Percentiles rank a stretch among this genome's conserved stretches.
These are phyloP conservation scores for Nesidiocoris tenuis DNA, from an alignment of 2,888 invertebrate species.

Conservation along the genomic window DNA sequence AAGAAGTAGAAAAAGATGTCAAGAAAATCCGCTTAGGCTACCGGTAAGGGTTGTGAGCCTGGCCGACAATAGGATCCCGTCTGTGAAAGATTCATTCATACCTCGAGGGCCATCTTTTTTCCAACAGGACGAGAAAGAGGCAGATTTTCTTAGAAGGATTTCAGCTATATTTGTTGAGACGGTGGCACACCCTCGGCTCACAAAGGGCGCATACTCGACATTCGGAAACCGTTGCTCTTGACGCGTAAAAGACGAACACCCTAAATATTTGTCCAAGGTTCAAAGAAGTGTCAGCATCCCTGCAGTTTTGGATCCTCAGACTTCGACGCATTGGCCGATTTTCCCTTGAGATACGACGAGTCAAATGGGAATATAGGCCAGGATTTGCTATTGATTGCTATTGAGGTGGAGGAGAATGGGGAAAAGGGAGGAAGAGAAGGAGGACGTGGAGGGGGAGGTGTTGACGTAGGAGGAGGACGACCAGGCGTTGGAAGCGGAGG, in stretches of 20 bases:
- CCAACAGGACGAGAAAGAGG: neutral
- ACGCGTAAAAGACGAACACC: neutral
- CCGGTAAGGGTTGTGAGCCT: neutral
- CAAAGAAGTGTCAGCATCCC: neutral
- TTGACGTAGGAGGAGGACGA: too few relatives aligned
- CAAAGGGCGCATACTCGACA: neutral
- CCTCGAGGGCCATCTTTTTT: neutral
- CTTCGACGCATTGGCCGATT: too few relatives aligned
- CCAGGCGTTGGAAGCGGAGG: too few relatives aligned
- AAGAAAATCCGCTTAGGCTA: neutral
- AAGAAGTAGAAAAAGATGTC: neutral
- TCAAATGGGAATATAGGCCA: too few relatives aligned
- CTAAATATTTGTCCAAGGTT: neutral
- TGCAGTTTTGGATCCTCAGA: too few relatives aligned
- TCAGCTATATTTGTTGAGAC: neutral
- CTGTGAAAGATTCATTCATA: neutral
- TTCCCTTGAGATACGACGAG: too few relatives aligned
- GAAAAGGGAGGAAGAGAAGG: too few relatives aligned
- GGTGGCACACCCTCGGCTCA: neutral
- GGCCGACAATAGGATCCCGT: neutral
- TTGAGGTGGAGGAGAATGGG: too few relatives aligned
- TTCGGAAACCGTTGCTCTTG: neutral
- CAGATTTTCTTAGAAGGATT: neutral
- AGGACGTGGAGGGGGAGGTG: too few relatives aligned
- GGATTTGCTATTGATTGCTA: too few relatives aligned